Evolutionary conservation across 1,140 invertebrate species (phyloP), one percentile per base, ranked within the genome.

Genomic region (Leptonema lineaticorne): DNA sequence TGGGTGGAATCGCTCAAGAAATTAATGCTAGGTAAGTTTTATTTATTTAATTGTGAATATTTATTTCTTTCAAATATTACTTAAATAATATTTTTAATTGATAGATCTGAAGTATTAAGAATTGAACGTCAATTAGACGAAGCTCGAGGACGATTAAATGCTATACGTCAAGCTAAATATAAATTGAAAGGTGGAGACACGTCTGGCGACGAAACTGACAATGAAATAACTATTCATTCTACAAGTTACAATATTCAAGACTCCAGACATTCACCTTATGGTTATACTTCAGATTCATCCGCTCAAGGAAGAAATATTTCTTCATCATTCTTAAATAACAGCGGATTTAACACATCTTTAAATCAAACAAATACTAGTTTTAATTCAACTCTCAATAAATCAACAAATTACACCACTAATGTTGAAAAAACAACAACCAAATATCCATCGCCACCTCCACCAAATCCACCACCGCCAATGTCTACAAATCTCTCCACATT

Each of bases 101-200:
- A 27, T 72, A 85, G 90, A 45, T 90, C 90, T 14, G 92, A 95
- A 75, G 94, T 98, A 0, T 82, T 98, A 18, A 87, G 92, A 68
- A 97, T 97, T 76, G 96, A 99, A 78, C 88, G 91, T 66, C 93
- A 99, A 82, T 80, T 99, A 26, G 92, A 95, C 75, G 93, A 95
- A 76, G 97, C 97, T 0, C 84, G 95, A 60, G 89, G 90, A n/a
- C 86, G 92, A 59, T 81, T 99, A 22, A 94, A 88, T 1, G 90
- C 91, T 30, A 93, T 94, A 74, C 82, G 92, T 22, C 91, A 93
- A 74, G 92, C 92, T 0, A 94, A 93, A 75, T 94, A 94, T 74
- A 90, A 90, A 75, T 84, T 89, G 41, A 84, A 85, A 70, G 81
- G 81, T 6, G 80, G 80, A 7, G 85, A 83, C 67, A 83, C 84